Percentiles rank a stretch among this genome's conserved stretches.
These are phyloP conservation scores for Rhagonycha lutea DNA, from an alignment of 2,888 invertebrate genomes.

Conservation along the genomic window DNA sequence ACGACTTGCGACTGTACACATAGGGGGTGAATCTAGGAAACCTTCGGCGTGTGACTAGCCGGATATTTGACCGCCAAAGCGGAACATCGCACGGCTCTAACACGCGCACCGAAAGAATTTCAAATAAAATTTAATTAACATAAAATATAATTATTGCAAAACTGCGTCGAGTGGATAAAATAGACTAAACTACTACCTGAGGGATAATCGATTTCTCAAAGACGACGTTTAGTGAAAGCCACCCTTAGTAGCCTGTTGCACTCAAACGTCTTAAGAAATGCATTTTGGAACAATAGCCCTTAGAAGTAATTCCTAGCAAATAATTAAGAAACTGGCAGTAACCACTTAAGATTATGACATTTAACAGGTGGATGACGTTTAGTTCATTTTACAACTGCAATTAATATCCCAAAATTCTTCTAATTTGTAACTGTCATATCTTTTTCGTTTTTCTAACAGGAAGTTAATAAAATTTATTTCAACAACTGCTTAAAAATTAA, in stretches of 20 bases:
- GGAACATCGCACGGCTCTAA: slow-evolving; percentile 12
- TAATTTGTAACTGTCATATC: slow-evolving; percentile 32
- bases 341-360: slow-evolving; percentile 39
- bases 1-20: neutral
- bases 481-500: slow-evolving; percentile 15
- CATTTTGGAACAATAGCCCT: neutral
- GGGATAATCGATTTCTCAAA: neutral
- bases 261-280: neutral
- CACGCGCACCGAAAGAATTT: slow-evolving; percentile 6
- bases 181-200: neutral
- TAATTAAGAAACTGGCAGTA: slow-evolving; percentile 39
- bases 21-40: slow-evolving; percentile 3
- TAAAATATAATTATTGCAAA: neutral
- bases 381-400: slow-evolving; percentile 29
- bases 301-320: slow-evolving; percentile 30
- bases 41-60: slow-evolving; percentile 12
- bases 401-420: slow-evolving; percentile 20
- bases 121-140: neutral
- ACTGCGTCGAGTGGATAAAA: neutral
- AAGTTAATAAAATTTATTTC: slow-evolving; percentile 17
- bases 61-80: slow-evolving; percentile 19
- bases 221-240: neutral
- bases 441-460: slow-evolving; percentile 16
- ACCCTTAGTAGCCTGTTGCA: neutral
- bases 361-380: slow-evolving; percentile 31